A percentile compares a stretch with the other conserved stretches of the same genome.
Evolutionary conservation across 2,113 vertebrate species (phyloP).

Genomic region (Microcebus murinus): DNA sequence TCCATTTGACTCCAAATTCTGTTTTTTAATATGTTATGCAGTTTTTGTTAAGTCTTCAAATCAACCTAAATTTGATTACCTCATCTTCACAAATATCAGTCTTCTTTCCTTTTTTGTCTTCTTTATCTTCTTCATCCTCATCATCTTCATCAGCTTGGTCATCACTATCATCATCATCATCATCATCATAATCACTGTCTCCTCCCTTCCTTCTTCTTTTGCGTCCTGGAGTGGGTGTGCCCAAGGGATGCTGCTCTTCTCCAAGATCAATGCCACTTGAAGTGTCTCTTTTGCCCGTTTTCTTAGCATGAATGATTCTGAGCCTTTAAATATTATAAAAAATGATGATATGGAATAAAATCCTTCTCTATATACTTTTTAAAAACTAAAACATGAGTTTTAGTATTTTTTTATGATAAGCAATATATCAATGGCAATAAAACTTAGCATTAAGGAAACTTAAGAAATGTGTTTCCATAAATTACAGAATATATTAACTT

Average conservation of each 20-base stretch:
- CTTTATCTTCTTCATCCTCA: slow-evolving; percentile 94
- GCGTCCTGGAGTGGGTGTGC: slow-evolving; percentile 85
- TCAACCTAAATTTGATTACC: slow-evolving; percentile 82
- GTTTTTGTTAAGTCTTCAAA: not conserved
- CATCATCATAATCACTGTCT: slow-evolving; percentile 94
- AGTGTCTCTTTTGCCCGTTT: slow-evolving; percentile 90
- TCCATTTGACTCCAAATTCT: not conserved
- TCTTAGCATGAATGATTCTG: slow-evolving; percentile 93
- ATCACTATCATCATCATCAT: slow-evolving; percentile 93
- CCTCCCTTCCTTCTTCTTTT: slow-evolving; percentile 92
- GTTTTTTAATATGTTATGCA: not conserved
- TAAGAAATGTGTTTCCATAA: slow-evolving; percentile 14
- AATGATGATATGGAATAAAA: not conserved
- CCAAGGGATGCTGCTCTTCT: slow-evolving; percentile 88
- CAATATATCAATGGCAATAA: slow-evolving; percentile 12
- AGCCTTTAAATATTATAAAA: slow-evolving; percentile 86
- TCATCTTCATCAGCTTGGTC: slow-evolving; percentile 95
- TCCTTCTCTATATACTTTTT: not conserved
- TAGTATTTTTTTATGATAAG: not conserved
- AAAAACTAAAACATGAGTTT: not conserved
- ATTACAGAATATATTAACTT: slow-evolving; percentile 30
- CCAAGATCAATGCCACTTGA: slow-evolving; percentile 81
- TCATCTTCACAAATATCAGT: slow-evolving; percentile 93
- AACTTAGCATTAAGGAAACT: slow-evolving; percentile 17
- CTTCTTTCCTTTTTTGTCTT: slow-evolving; percentile 94